These are phyloP conservation scores for Euschistus heros DNA, from an alignment of 1,140 invertebrate species.

Conservation along the genomic window DNA sequence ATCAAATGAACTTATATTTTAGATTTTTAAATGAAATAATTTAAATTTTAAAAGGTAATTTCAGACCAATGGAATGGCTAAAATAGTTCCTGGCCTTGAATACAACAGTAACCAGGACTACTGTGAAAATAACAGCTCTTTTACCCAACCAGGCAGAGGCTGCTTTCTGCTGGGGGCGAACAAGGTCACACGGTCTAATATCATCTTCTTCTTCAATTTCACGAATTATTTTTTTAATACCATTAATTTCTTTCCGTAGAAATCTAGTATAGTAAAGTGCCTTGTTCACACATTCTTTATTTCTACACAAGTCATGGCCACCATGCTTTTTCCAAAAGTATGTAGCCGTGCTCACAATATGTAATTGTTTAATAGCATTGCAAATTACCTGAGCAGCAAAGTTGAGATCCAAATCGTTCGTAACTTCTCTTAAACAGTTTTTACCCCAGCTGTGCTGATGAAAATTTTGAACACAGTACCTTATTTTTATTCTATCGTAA, in stretches of 20 bases:
- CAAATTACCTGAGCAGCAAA: slow-evolving; percentile 14
- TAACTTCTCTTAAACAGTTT: slow-evolving; percentile 17
- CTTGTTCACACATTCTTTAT: slow-evolving; percentile 18
- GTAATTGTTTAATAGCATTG: slow-evolving; percentile 21
- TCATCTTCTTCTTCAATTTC: slow-evolving; percentile 19
- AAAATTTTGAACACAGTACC: slow-evolving; percentile 23
- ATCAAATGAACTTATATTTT: no score
- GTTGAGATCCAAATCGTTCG: neutral
- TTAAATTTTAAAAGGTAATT: no score
- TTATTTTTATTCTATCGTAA: slow-evolving; percentile 21
- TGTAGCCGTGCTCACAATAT: slow-evolving; percentile 18
- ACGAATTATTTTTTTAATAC: slow-evolving; percentile 10
- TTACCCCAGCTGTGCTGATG: slow-evolving; percentile 23
- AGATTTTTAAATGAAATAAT: no score
- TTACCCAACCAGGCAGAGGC: no score
- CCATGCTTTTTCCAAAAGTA: slow-evolving; percentile 14
- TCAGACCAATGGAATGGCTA: no score
- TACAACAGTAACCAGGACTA: no score
- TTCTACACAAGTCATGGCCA: neutral
- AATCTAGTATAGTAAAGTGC: slow-evolving; percentile 10
- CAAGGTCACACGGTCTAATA: slow-evolving; percentile 22
- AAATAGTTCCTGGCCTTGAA: no score
- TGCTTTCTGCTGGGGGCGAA: slow-evolving; percentile 3
- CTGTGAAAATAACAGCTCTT: no score
- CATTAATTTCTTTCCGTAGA: slow-evolving; percentile 9